Conservation (phyloP, 2,797 vertebrate genomes). For the Sebastes hopkinsi region DNA sequence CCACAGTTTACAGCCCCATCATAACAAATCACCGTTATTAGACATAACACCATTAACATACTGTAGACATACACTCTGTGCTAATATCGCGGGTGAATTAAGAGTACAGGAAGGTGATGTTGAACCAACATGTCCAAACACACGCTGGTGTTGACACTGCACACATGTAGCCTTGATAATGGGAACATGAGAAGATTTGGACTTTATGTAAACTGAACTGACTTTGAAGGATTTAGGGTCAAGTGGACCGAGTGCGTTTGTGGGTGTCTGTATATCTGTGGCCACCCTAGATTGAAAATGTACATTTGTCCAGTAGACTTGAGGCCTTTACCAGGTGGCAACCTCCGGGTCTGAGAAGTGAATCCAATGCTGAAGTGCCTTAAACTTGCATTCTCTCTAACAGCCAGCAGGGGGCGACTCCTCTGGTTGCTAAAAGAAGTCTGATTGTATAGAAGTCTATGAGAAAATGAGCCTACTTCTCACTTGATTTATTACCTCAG, state of each 20-base stretch:
- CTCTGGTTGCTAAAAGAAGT: too few species aligned
- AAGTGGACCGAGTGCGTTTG: not conserved
- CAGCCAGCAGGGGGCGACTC: too few species aligned
- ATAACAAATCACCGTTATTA: constrained; percentile 63
- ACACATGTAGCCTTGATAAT: constrained; percentile 29
- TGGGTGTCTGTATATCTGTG: too few species aligned
- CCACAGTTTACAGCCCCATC: constrained; percentile 56
- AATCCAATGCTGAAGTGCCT: too few species aligned
- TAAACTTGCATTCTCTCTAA: too few species aligned
- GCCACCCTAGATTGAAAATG: not conserved
- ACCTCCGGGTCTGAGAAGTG: too few species aligned
- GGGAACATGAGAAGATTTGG: constrained; percentile 22
- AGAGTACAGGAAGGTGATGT: constrained; percentile 49
- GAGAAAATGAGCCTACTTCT: too few species aligned
- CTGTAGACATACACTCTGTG: constrained; percentile 3
- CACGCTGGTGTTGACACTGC: constrained; percentile 13
- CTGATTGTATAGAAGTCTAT: too few species aligned
- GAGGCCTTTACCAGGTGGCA: too few species aligned
- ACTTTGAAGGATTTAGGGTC: constrained; percentile 4
- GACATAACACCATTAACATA: constrained; percentile 62
- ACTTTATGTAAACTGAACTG: constrained; percentile 13
- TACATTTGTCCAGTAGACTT: not conserved
- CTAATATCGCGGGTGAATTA: constrained; percentile 36
- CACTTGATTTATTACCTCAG: too few species aligned
- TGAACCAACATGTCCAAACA: constrained; percentile 62